These are phyloP conservation scores for Papilio aristodemus DNA, from an alignment of 1,140 invertebrate species.

Conservation along the genomic window DNA sequence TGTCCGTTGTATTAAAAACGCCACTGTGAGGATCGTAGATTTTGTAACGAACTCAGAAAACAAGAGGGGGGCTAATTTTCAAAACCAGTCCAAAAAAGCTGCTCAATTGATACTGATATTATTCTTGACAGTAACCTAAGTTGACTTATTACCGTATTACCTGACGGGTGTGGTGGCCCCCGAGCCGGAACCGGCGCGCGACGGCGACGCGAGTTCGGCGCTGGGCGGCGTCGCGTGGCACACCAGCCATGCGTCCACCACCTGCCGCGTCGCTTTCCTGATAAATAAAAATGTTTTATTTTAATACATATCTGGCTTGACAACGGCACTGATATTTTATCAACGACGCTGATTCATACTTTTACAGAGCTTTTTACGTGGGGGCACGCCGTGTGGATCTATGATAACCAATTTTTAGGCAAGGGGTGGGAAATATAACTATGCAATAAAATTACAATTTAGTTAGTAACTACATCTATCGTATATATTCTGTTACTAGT, in stretches of 20 bases:
- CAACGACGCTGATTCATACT: background rate
- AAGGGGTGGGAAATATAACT: no score
- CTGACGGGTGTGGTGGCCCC: constrained; percentile 94
- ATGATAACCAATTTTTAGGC: no score
- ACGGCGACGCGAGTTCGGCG: constrained; percentile 83
- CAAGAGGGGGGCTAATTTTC: no score
- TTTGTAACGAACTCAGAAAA: no score
- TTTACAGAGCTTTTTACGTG: no score
- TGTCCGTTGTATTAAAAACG: no score
- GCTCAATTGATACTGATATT: background rate
- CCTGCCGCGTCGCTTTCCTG: constrained; percentile 94
- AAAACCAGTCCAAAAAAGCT: no score
- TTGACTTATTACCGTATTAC: constrained; percentile 75
- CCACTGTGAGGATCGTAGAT: no score
- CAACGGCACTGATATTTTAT: background rate
- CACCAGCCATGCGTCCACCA: constrained; percentile 95
- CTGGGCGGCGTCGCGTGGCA: constrained; percentile 89
- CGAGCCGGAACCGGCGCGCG: constrained; percentile 83
- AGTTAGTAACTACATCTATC: no score
- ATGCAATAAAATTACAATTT: no score
- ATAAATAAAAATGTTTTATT: constrained; percentile 43
- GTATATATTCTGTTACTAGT: no score
- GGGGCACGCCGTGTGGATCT: no score
- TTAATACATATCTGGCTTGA: background rate
- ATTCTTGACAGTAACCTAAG: constrained; percentile 15